Conservation (phyloP, 2,888 invertebrate species). For the Pristionchus entomophagus region DNA sequence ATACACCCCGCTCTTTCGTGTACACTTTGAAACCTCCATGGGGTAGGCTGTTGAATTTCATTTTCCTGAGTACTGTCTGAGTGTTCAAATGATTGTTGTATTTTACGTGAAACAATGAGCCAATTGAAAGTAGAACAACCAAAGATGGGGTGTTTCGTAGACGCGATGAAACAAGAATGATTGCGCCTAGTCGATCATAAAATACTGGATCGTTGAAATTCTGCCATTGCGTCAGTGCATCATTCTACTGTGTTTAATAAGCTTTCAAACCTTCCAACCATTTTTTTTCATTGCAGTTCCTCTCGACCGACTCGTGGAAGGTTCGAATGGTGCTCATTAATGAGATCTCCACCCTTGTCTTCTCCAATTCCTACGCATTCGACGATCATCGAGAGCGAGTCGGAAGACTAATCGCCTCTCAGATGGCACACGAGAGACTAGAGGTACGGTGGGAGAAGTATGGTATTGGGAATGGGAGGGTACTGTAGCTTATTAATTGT, state of each 20-base stretch:
- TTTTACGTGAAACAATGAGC: too few species aligned
- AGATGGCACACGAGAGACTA: conserved; percentile 41
- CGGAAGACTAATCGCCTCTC: conserved; percentile 13
- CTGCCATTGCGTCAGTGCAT: neutral
- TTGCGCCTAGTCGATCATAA: neutral
- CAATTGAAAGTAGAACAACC: too few species aligned
- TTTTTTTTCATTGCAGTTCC: conserved; percentile 41
- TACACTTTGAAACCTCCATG: too few species aligned
- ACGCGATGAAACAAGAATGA: neutral
- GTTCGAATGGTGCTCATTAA: conserved; percentile 78
- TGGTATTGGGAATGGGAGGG: neutral
- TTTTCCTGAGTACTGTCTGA: too few species aligned
- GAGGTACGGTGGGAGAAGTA: conserved; percentile 20
- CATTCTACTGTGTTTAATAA: neutral
- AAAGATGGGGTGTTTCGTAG: neutral
- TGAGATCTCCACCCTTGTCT: conserved; percentile 76
- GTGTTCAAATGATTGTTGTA: too few species aligned
- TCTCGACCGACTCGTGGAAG: conserved; percentile 77
- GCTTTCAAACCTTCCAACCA: neutral
- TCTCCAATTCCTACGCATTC: conserved; percentile 79
- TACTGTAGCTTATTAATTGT: too few species aligned
- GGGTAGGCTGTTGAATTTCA: too few species aligned
- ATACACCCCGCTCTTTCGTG: too few species aligned
- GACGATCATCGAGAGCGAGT: conserved; percentile 54
- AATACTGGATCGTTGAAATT: too few species aligned